Evolutionary conservation across 2,797 vertebrate species (phyloP).

Genomic region (Fratercula arctica): DNA sequence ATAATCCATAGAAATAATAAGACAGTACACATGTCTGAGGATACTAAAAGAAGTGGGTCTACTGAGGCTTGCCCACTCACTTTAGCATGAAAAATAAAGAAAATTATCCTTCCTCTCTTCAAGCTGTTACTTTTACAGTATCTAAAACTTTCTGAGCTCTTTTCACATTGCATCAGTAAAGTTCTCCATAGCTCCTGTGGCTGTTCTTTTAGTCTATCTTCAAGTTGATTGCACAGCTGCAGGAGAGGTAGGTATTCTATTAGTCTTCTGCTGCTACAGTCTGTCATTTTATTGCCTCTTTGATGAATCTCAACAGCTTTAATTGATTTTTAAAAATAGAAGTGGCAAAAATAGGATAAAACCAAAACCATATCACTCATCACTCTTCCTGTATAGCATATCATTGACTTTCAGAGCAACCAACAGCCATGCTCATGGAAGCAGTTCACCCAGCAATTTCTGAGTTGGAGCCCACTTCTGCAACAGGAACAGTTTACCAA

Average conservation of each 20-base stretch:
- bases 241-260: neutral
- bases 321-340: constrained; percentile 51
- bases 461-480: neutral
- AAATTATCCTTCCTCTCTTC: neutral
- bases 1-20: neutral
- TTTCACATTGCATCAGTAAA: neutral
- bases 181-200: neutral
- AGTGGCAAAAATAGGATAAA: neutral
- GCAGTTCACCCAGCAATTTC: neutral
- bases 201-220: neutral
- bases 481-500: neutral
- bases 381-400: neutral
- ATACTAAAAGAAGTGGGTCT: neutral
- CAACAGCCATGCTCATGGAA: neutral
- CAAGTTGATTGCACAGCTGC: neutral
- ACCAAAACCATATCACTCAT: neutral
- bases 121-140: neutral
- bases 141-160: neutral
- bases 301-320: constrained; percentile 26
- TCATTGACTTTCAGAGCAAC: neutral
- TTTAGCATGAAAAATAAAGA: neutral
- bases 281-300: neutral
- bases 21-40: neutral
- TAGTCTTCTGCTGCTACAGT: neutral
- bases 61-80: neutral